Base-by-base conservation (phyloP, 2,797 vertebrate species). In the Peromyscus aztecus region DNA sequence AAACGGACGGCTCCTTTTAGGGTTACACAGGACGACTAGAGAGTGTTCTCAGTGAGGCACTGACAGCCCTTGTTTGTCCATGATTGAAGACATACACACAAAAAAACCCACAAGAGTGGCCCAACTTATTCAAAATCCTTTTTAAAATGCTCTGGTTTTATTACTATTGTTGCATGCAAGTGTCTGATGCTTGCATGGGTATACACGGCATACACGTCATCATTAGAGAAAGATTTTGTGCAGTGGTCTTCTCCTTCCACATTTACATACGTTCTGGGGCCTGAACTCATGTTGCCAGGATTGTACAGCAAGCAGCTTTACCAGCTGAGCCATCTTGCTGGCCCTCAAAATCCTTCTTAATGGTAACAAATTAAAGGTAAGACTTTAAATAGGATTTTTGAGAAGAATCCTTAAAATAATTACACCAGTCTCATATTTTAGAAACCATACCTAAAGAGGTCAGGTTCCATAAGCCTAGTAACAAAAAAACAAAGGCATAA, bases 371-470 rank as follows among this genome's bases (percentile, higher is more conserved):
- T 61, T 77, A 91, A 94, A 88, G 59, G 24, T 78, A 61, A 91
- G 49, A 19, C 10, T 34, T 88, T 89, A 77, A 63, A 80, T 16
- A 59, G 61, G 21, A 90, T 80, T 84, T 92, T 90, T 85, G 27
- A 88, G 40, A 93, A 94, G 23, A 34, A 77, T 65, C 37, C 55
- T 91, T 90, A 80, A 91, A 84, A 87, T 77, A 95, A 95, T 88
- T 92, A 91, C 78, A 63, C 55, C 4, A 91, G 37, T 83, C 31
- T 90, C 78, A 83, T 78, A 84, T 1, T 95, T 83, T 78, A 94
- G 73, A 93, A 93, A 78, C 16, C 43, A 96, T 11, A 37, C 78
- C 71, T 71, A 76, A 57, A 73, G 21, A 76, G 43, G 31, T 59
- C 82, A 97, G 81, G 23, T 37, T n/a, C 81, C 34, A 90, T 1